phyloP scores from a whole-genome alignment of 2,797 vertebrate genomes.

The Phataginus tetradactyla region DNA sequence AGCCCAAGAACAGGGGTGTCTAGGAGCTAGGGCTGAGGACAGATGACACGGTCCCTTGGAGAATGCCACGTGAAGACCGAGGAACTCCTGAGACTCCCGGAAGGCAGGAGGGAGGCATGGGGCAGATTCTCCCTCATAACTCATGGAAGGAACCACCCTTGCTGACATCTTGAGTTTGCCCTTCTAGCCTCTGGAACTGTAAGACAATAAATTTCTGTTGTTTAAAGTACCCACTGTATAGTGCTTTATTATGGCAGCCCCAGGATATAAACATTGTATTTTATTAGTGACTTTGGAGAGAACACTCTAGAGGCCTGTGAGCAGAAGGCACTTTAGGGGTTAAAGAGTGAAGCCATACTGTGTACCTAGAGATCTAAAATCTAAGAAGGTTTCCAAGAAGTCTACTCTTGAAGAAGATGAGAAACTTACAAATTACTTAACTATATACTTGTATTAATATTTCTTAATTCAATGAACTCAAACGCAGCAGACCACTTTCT shows the following conservation, averaged over 20 bases:
- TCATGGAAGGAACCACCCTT: background rate
- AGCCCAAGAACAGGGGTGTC: background rate
- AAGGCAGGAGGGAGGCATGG: background rate
- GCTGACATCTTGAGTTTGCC: background rate
- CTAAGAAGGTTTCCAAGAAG: background rate
- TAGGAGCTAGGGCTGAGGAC: background rate
- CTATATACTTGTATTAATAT: background rate
- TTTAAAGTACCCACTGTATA: background rate
- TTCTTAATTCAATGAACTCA: background rate
- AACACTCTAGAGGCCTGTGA: background rate
- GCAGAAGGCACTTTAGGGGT: background rate
- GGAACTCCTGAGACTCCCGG: background rate
- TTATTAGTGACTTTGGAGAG: background rate
- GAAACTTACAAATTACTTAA: background rate
- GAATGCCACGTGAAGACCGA: background rate
- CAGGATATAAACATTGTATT: background rate
- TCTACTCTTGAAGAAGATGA: background rate
- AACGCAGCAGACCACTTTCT: background rate
- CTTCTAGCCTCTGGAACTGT: background rate
- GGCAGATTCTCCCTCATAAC: background rate
- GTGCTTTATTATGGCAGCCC: background rate
- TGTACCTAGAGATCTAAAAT: conserved; percentile 18
- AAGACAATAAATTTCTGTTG: background rate
- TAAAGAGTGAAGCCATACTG: background rate
- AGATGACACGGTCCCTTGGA: background rate